These are phyloP conservation scores for Valencia hispanica DNA, from an alignment of 2,797 vertebrate species.

Conservation along the genomic window DNA sequence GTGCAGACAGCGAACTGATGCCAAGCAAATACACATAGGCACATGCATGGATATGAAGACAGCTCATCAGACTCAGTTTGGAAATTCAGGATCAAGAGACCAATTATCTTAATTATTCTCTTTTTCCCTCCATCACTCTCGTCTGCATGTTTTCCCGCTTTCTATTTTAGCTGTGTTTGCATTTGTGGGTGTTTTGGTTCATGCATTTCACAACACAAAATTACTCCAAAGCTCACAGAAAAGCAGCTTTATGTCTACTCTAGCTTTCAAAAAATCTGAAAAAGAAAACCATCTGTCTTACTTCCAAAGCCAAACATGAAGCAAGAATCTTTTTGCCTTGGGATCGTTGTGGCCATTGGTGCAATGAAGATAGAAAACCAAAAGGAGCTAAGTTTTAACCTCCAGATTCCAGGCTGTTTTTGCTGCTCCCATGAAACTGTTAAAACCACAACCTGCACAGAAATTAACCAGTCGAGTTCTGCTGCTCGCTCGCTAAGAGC, in stretches of 20 bases:
- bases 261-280: slow-evolving; percentile 1
- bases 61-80: slow-evolving; percentile 68
- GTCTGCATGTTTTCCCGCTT: slow-evolving; percentile 63
- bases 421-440: slow-evolving; percentile 53
- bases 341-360: slow-evolving; percentile 51
- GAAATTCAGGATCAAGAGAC: slow-evolving; percentile 82
- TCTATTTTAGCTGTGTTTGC: slow-evolving; percentile 77
- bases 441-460: slow-evolving; percentile 42
- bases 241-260: slow-evolving; percentile 49
- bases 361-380: slow-evolving; percentile 49
- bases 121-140: slow-evolving; percentile 67
- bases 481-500: slow-evolving; percentile 53
- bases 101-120: slow-evolving; percentile 83
- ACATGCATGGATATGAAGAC: slow-evolving; percentile 23
- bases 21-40: slow-evolving; percentile 9
- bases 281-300: slow-evolving; percentile 46
- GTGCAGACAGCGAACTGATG: slow-evolving; percentile 29
- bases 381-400: slow-evolving; percentile 57
- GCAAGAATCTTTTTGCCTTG: slow-evolving; percentile 50
- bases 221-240: slow-evolving; percentile 65
- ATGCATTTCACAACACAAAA: slow-evolving; percentile 67
- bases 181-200: slow-evolving; percentile 70
- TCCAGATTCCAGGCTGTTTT: slow-evolving; percentile 56
- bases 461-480: slow-evolving; percentile 60
- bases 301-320: slow-evolving; percentile 58